phyloP scores from a whole-genome alignment of 2,797 vertebrate genomes.

The Hephaestus fuliginosus region DNA sequence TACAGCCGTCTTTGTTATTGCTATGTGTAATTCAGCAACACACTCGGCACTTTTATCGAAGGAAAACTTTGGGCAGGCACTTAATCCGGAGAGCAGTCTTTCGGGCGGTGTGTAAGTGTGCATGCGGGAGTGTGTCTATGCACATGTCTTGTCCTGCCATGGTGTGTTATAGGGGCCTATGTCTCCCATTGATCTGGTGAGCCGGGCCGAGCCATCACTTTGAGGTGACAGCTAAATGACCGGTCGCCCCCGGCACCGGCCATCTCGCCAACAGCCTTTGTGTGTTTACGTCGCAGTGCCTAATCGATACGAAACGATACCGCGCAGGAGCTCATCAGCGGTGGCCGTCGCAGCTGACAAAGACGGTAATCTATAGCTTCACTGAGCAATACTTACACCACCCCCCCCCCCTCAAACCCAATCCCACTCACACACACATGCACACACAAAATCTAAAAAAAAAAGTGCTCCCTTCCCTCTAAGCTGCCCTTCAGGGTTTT shows the following conservation, averaged over 20 bases:
- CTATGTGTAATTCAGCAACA: constrained; percentile 41
- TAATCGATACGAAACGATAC: constrained; percentile 84
- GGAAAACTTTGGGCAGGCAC: constrained; percentile 55
- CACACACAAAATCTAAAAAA: constrained; percentile 33
- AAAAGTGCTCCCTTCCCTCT: constrained; percentile 33
- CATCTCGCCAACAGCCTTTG: constrained; percentile 72
- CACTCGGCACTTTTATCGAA: constrained; percentile 41
- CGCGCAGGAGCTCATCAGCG: constrained; percentile 82
- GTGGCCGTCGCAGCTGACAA: constrained; percentile 79
- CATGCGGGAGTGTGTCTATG: constrained; percentile 7
- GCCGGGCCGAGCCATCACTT: constrained; percentile 77
- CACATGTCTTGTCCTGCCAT: constrained; percentile 27
- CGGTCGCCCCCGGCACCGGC: constrained; percentile 71
- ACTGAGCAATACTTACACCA: constrained; percentile 72
- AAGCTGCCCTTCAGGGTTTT: constrained; percentile 73
- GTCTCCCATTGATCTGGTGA: constrained; percentile 78
- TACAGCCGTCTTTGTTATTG: constrained; percentile 38
- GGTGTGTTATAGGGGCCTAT: constrained; percentile 55
- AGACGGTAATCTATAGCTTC: constrained; percentile 82
- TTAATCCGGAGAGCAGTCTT: constrained; percentile 26
- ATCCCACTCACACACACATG: constrained; percentile 10
- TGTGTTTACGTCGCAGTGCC: constrained; percentile 66
- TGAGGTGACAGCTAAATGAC: constrained; percentile 85
- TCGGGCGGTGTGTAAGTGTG: background rate
- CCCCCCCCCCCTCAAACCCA: constrained; percentile 5